Percentiles rank a stretch among this genome's conserved stretches.
phyloP scores from a whole-genome alignment of 2,888 invertebrate species.

The Eristalinus aeneus region DNA sequence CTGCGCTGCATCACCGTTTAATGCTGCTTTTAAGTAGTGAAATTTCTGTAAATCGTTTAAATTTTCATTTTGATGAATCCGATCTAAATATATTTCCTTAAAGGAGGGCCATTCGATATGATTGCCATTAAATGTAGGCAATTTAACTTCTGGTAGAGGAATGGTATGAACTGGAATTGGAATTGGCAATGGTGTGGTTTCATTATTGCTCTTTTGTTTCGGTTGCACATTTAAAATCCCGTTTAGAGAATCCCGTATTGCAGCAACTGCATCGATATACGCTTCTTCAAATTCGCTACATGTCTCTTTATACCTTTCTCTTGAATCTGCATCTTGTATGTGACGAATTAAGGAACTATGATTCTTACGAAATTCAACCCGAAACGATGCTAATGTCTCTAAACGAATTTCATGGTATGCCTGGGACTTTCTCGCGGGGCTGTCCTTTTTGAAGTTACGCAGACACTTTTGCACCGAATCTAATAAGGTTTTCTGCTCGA shows the following conservation, averaged over 20 bases:
- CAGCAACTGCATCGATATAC: background rate
- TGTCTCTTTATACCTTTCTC: background rate
- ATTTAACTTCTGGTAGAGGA: conserved; percentile 1
- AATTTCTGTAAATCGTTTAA: background rate
- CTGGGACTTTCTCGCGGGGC: background rate
- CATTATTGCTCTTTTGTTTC: background rate
- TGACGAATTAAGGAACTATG: background rate
- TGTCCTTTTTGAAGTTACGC: background rate
- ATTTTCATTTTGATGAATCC: conserved; percentile 1
- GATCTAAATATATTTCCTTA: conserved; percentile 4
- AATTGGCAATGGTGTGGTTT: background rate
- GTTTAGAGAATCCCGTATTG: background rate
- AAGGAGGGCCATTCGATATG: background rate
- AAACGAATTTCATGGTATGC: conserved; percentile 3
- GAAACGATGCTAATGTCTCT: background rate
- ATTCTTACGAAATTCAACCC: background rate
- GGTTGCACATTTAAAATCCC: background rate
- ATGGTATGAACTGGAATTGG: background rate
- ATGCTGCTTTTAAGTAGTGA: background rate
- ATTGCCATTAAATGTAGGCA: conserved; percentile 1
- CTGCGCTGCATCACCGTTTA: background rate
- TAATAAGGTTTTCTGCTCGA: background rate
- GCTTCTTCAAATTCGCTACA: background rate
- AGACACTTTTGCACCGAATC: too few species aligned
- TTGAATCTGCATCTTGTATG: background rate